Conservation (phyloP, 2,113 vertebrate species). For the Pipa parva region DNA sequence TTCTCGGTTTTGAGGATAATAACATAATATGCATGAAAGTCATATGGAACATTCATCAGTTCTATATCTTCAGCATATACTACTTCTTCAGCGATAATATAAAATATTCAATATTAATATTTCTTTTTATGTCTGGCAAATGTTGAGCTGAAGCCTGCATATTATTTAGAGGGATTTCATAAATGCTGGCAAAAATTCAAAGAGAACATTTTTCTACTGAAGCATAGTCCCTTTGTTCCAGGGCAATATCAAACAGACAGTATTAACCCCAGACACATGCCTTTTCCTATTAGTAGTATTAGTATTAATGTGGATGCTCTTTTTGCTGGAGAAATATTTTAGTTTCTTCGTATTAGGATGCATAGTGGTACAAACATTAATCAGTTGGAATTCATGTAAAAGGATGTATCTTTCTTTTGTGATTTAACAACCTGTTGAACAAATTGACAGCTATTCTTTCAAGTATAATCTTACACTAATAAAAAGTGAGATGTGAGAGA, state of each 20-base stretch:
- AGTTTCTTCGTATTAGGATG: neutral
- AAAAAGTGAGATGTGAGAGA: constrained; percentile 31
- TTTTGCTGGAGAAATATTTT: neutral
- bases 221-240: too few species aligned
- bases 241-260: neutral
- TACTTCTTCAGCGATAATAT: neutral
- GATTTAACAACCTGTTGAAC: constrained; percentile 27
- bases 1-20: too few species aligned
- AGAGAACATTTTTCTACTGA: neutral
- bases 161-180: too few species aligned
- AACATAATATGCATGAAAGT: too few species aligned
- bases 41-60: too few species aligned
- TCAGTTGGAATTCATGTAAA: too few species aligned
- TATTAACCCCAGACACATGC: neutral
- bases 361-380: neutral
- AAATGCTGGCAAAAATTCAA: neutral
- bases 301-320: neutral
- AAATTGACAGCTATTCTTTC: constrained; percentile 26
- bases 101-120: too few species aligned
- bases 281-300: neutral
- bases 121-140: too few species aligned
- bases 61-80: too few species aligned
- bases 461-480: constrained; percentile 32
- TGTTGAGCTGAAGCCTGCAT: too few species aligned
- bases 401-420: neutral